These are phyloP conservation scores for Amiota mariae DNA, from an alignment of 2,888 invertebrate species.

Conservation along the genomic window DNA sequence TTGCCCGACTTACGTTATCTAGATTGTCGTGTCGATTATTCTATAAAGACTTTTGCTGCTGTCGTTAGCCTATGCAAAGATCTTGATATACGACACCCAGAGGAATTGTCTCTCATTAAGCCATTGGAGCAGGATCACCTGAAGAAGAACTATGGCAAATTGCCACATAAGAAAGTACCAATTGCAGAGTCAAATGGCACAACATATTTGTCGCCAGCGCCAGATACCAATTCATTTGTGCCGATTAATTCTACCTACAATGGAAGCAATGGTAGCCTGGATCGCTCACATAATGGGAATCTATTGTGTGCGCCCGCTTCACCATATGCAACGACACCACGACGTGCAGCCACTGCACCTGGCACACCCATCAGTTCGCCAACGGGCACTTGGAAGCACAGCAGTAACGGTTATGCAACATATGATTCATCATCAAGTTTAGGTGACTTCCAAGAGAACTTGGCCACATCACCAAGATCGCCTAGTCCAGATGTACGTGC, in stretches of 20 bases:
- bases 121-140: conserved; percentile 87
- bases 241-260: conserved; percentile 80
- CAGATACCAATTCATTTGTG: conserved; percentile 92
- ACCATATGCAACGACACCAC: conserved; percentile 73
- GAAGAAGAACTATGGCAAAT: conserved; percentile 87
- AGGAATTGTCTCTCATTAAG: conserved; percentile 95
- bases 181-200: conserved; percentile 69
- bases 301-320: conserved; percentile 74
- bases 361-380: conserved; percentile 85
- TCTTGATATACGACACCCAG: conserved; percentile 93
- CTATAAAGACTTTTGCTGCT: conserved; percentile 94
- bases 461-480: conserved; percentile 90
- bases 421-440: conserved; percentile 73
- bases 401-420: conserved; percentile 69
- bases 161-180: conserved; percentile 75
- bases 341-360: conserved; percentile 75
- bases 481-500: conserved; percentile 87
- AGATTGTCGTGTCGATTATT: conserved; percentile 95
- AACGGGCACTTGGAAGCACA: conserved; percentile 75
- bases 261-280: conserved; percentile 80
- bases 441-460: conserved; percentile 75
- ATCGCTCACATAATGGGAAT: conserved; percentile 71
- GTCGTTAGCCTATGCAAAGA: conserved; percentile 93
- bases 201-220: conserved; percentile 72
- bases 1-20: conserved; percentile 93